Base-by-base conservation (phyloP, 2,113 vertebrate genomes). In the Clarias magur region DNA sequence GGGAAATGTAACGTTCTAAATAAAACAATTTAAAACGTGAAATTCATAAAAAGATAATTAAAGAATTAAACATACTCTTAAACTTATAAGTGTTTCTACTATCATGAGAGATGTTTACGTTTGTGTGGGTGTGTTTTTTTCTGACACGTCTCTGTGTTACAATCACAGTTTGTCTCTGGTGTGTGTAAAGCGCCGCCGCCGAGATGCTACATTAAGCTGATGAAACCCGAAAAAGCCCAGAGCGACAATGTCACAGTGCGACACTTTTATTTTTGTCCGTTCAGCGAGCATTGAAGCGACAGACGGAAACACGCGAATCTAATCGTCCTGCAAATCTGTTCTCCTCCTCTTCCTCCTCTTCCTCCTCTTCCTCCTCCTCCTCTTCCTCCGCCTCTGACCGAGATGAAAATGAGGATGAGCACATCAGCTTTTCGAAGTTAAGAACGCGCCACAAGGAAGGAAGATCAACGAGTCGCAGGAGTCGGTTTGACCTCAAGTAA, bases 231-330 rank as follows among this genome's bases (percentile, higher is more conserved):
- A 84, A 54, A 9, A 70, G 63, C 48, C 56, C 63, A 17, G 63
- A 70, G 80, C 38, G 73, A 79, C 34, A 27, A 62, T 76, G 25
- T 57, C 81, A 57, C 34, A 38, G 38, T 60, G 60, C 48, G 23
- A 70, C 65, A 59, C 48, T 80, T 76, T 54, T 48, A 42, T 85
- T 86, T 38, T 79, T 83, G 53, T 80, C 81, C 78, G 83, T 76
- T 89, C 88, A 87, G 88, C 73, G 80, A 85, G 83, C 83, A 88
- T 89, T 86, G 89, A 87, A 87, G 85, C 83, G 88, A 87, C 89
- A 89, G 85, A 68, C 30, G 83, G 80, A 81, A 86, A 63, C 27
- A 25, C 38, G 75, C 8, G 27, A 73, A 72, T 81, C 80, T 72
- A 68, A 90, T 85, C 75, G 65, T 70, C 76, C 56, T 38, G 53